Base-by-base conservation (phyloP, 2,797 vertebrate species). In the Crossoptilon crossoptilon region DNA sequence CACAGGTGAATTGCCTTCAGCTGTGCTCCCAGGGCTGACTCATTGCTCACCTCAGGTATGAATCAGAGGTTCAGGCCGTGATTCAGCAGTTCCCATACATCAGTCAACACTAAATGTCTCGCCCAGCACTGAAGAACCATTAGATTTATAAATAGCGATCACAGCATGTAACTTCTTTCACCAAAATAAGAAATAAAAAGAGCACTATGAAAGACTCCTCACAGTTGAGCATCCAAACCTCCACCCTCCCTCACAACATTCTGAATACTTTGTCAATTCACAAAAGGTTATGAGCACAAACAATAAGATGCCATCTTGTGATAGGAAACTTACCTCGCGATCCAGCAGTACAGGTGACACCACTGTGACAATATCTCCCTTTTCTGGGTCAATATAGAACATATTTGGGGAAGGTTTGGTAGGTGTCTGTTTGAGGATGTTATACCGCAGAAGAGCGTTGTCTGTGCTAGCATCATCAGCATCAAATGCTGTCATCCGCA, bases 371-470 rank as follows among this genome's bases (percentile, higher is more conserved):
- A 99, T 99, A 96, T 99, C 98, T 51, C 99, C 99, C 92, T 98
- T 98, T 67, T 99, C 99, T 0, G 98, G 98, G 71, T 99, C 98
- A 29, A 99, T 99, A 97, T 98, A 98, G 98, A 99, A 99, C 99
- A 99, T 99, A 97, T 99, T 99, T 21, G 99, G 99, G 6, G 99
- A 99, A 0, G 99, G 99, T 91, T 98, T 99, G 97, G 98, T 98
- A 7, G 99, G 99, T 0, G 98, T 99, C 97, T 99, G 99, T 49
- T 98, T 98, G 46, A 99, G 95, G 90, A 99, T 99, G 95, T 98
- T 98, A 95, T 99, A 99, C 23, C 99, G 98, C 91, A 99, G 96
- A 1, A 98, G 98, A 1, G 99, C 99, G 4, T 99, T 99, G 73
- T 99, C 98, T 0, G 99, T 99, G 84, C 97, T 94, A 0, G 98